phyloP scores from a whole-genome alignment of 1,140 invertebrate genomes.

The Metaphire vulgaris region DNA sequence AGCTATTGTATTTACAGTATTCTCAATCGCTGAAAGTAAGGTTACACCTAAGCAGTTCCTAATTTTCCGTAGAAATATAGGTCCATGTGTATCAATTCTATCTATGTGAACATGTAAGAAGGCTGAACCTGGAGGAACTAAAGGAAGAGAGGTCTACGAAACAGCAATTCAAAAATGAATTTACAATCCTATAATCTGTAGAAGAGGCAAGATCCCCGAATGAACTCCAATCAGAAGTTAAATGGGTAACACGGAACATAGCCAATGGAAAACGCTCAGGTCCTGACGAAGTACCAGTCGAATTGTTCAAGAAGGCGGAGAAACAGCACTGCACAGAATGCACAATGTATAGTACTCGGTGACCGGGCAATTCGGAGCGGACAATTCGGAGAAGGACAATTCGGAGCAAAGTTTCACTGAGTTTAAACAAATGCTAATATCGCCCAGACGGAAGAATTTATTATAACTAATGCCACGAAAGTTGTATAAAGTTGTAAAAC shows the following conservation, averaged over 20 bases:
- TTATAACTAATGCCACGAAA: too few species aligned
- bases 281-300: neutral
- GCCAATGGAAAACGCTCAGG: neutral
- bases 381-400: too few species aligned
- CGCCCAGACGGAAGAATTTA: too few species aligned
- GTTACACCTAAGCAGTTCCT: too few species aligned
- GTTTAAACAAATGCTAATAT: too few species aligned
- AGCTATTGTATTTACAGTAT: too few species aligned
- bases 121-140: neutral
- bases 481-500: too few species aligned
- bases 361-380: too few species aligned
- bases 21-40: neutral
- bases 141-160: neutral
- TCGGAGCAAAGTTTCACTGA: too few species aligned
- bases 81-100: too few species aligned
- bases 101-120: neutral
- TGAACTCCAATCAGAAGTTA: neutral
- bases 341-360: too few species aligned
- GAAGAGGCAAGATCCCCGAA: neutral
- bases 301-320: neutral
- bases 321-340: neutral
- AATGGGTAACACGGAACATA: neutral
- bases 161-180: neutral
- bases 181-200: neutral
- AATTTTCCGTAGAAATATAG: too few species aligned